Evolutionary conservation across 1,140 invertebrate genomes (phyloP).

Genomic region (Panagrolaimus sp.): DNA sequence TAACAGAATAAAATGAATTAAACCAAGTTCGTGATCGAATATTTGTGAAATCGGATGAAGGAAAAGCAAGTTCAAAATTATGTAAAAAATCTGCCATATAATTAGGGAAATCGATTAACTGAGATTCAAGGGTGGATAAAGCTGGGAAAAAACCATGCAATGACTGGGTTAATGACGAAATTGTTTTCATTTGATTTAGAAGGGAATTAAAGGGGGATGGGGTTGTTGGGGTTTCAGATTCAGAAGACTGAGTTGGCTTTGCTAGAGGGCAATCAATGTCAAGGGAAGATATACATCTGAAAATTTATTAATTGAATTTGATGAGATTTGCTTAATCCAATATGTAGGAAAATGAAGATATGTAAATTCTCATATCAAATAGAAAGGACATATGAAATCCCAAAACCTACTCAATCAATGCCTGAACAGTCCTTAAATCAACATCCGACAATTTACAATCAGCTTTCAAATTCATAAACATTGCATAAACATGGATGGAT

Average conservation of each 20-base stretch:
- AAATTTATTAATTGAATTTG: background rate
- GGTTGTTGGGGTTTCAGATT: background rate
- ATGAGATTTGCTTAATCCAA: too few species aligned
- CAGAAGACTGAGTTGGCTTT: background rate
- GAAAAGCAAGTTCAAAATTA: background rate
- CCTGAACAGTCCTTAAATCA: background rate
- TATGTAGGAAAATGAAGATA: background rate
- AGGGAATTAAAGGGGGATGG: background rate
- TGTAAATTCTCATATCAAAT: background rate
- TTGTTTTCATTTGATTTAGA: slow-evolving; percentile 12
- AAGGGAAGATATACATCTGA: background rate
- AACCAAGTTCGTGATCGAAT: background rate
- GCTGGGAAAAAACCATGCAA: slow-evolving; percentile 4
- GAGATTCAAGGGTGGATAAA: background rate
- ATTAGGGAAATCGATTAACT: background rate
- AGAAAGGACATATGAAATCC: too few species aligned
- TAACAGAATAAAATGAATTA: background rate
- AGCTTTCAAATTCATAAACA: slow-evolving; percentile 1
- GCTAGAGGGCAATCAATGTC: background rate
- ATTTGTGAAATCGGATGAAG: background rate
- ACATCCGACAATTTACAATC: background rate
- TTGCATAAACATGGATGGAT: background rate
- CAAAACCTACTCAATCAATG: background rate
- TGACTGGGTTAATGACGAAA: background rate
- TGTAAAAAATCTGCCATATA: slow-evolving; percentile 6